These are phyloP conservation scores for Drosophila persimilis DNA, from an alignment of 1,140 invertebrate genomes.

Conservation along the genomic window DNA sequence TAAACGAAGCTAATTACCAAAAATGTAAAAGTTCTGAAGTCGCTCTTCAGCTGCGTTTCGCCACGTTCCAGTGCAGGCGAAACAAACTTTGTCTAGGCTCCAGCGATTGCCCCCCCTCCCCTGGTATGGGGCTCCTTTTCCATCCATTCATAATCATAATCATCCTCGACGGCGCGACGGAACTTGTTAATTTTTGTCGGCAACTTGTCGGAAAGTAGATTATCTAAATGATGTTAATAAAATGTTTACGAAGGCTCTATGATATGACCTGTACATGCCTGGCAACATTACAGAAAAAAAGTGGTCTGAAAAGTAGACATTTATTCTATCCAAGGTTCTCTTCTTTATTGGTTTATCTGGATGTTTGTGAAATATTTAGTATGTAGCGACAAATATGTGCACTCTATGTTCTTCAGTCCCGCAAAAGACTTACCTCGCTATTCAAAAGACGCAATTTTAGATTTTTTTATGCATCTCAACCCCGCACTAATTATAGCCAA, in stretches of 20 bases:
- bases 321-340: no score
- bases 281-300: no score
- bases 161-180: constrained; percentile 26
- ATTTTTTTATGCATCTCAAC: neutral
- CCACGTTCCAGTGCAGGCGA: constrained; percentile 6
- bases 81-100: constrained; percentile 4
- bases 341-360: no score
- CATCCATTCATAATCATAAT: constrained; percentile 39
- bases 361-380: neutral
- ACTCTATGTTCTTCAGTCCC: no score
- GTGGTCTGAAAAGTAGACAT: no score
- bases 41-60: constrained; percentile 12
- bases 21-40: constrained; percentile 3
- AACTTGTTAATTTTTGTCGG: constrained; percentile 48
- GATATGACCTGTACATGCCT: no score
- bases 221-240: constrained; percentile 19
- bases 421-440: neutral
- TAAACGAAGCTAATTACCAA: constrained; percentile 39
- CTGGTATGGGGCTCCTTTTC: no score
- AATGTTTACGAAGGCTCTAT: neutral
- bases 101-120: neutral
- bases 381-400: neutral
- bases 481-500: constrained; percentile 57
- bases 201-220: constrained; percentile 11
- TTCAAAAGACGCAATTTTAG: constrained; percentile 31